Base-by-base conservation (phyloP, 2,888 invertebrate species). In the Heliconius cydno region DNA sequence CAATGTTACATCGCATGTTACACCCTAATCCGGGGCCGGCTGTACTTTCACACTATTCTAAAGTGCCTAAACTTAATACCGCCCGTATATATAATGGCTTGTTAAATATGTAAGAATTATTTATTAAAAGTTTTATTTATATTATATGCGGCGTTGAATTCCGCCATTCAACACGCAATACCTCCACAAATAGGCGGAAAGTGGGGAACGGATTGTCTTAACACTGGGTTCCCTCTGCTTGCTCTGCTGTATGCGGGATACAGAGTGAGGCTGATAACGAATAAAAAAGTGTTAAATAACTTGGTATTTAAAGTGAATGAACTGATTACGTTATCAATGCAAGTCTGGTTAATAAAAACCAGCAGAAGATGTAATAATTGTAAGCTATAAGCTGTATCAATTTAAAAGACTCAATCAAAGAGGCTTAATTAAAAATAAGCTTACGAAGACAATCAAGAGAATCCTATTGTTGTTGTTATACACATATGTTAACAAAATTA, bases 1-100 rank as follows among this genome's bases (percentile, higher is more conserved):
- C 74, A 68, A 74, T 63, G 78, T 85, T 86, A 86, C 87, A 87
- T 86, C 85, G 86, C 88, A 87, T 86, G 87, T 88, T 86, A 86
- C 84, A 80, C 87, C 84, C 84, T 87, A 86, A 87, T 87, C 85
- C 85, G 77, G 52, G 75, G 77, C 71, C 79, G 77, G 68, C 77
- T 77, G 72, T 60, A 75, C 65, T 76, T 83, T 82, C 71, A 80
- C 81, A 81, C 79, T 77, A 77, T 77, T 79, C 77, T 80, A 81
- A 80, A 79, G 74, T 75, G 71, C 72, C 71, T 77, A 70, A 71
- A 72, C 63, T 60, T 63, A 63, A 77, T 38, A 72, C 71, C 60
- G 71, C 60, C 22, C 19, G 28, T 60, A 73, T 30, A 71, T 52
- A 76, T 76, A 38, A 57, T 68, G 12, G 30, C 66, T 65, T 70